Evolutionary conservation across 2,797 vertebrate genomes (phyloP).

Genomic region (Darevskia nairensis): DNA sequence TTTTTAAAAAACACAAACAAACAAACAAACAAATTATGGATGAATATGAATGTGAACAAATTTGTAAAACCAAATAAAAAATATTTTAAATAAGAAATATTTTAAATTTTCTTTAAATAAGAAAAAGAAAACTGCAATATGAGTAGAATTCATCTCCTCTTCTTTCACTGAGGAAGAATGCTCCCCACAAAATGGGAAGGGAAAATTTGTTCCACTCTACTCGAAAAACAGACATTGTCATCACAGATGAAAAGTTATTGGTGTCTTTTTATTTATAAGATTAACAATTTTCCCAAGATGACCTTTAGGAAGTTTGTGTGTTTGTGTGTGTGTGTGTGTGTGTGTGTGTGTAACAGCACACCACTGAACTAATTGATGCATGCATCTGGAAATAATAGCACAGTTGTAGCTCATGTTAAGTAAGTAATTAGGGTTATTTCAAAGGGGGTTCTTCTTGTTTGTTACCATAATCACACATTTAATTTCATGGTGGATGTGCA

Average conservation of each 20-base stretch:
- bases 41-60: too few relatives aligned
- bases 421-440: background rate
- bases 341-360: background rate
- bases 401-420: background rate
- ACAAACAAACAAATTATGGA: too few relatives aligned
- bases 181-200: background rate
- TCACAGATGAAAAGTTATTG: background rate
- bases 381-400: background rate
- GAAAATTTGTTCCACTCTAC: background rate
- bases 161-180: too few relatives aligned
- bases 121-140: too few relatives aligned
- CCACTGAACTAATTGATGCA: background rate
- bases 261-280: background rate
- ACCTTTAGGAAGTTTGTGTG: background rate
- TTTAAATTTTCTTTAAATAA: too few relatives aligned
- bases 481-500: background rate
- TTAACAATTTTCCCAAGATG: background rate
- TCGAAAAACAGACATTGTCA: background rate
- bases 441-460: background rate
- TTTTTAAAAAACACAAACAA: too few relatives aligned
- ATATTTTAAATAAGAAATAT: too few relatives aligned
- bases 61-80: too few relatives aligned
- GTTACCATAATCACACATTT: background rate
- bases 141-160: too few relatives aligned
- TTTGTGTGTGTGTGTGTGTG: too few relatives aligned